These are phyloP conservation scores for Ciconia stormi DNA, from an alignment of 2,113 vertebrate genomes.

Conservation along the genomic window DNA sequence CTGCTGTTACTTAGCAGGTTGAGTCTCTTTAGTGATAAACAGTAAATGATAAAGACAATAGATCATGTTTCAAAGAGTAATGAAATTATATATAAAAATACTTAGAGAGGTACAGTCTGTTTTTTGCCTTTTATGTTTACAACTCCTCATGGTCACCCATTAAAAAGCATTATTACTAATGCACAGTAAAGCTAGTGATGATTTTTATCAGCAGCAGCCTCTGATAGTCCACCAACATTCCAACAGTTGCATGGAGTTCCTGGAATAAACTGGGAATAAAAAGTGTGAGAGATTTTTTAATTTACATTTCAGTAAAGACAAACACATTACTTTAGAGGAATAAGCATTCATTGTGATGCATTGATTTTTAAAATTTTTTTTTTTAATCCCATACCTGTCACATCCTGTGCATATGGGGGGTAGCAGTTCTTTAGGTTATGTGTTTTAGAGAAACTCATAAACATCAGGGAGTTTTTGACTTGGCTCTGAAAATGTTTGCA, in stretches of 20 bases:
- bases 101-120: background rate
- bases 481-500: background rate
- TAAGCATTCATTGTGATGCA: background rate
- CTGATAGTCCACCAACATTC: background rate
- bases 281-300: background rate
- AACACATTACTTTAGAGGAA: background rate
- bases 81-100: background rate
- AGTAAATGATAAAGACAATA: background rate
- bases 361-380: background rate
- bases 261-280: background rate
- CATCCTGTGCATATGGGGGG: background rate
- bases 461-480: background rate
- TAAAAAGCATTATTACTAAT: background rate
- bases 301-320: background rate
- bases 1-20: background rate
- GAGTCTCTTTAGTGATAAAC: background rate
- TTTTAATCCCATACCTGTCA: background rate
- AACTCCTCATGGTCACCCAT: background rate
- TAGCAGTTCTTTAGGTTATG: background rate
- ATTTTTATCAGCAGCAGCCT: background rate
- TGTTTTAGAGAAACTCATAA: background rate
- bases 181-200: background rate
- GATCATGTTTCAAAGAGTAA: background rate
- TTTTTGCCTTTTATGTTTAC: background rate
- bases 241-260: background rate